Base-by-base conservation (phyloP, 2,113 vertebrate species). In the Corapipo altera region DNA sequence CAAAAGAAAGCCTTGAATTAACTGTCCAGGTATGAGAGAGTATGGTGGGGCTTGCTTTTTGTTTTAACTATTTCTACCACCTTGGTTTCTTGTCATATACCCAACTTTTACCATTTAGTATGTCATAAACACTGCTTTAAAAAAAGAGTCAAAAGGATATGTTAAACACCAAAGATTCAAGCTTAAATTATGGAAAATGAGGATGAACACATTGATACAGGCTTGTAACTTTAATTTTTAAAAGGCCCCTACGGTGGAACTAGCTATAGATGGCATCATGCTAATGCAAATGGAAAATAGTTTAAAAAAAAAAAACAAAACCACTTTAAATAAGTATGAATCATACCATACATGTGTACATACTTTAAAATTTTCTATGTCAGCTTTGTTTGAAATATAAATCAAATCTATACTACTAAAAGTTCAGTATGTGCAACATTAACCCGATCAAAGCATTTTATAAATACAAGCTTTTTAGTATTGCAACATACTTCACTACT, bases 391-490 rank as follows among this genome's bases (percentile, higher is more conserved):
- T 94, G 85, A 97, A 97, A 95, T 97, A 95, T 92, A 97, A 97
- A 95, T 96, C 94, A 97, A 95, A 51, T 84, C 93, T 96, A 85
- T 88, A 87, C 91, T 95, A 96, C 94, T 95, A 92, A 95, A 97
- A 98, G 96, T 85, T 95, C 52, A 32, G 76, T 97, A 96, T 97
- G 96, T 97, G 97, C 95, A 97, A 97, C 94, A 95, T 95, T 91
- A 97, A 98, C 93, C 96, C 94, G 18, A 96, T 95, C 90, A 97
- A 98, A 97, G 97, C 96, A 91, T 72, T 98, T 97, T 97, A 97
- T 98, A 98, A 98, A 98, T 97, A 97, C 95, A 98, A 96, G 93
- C 85, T 95, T 96, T 94, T 97, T 97, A 97, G 91, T 96, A 98
- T 93, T 95, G 95, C 72, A 96, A 97, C 95, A 97, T 96, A 98